Evolutionary conservation across 2,888 invertebrate genomes (phyloP).

Genomic region (Sminthurinus aureus): DNA sequence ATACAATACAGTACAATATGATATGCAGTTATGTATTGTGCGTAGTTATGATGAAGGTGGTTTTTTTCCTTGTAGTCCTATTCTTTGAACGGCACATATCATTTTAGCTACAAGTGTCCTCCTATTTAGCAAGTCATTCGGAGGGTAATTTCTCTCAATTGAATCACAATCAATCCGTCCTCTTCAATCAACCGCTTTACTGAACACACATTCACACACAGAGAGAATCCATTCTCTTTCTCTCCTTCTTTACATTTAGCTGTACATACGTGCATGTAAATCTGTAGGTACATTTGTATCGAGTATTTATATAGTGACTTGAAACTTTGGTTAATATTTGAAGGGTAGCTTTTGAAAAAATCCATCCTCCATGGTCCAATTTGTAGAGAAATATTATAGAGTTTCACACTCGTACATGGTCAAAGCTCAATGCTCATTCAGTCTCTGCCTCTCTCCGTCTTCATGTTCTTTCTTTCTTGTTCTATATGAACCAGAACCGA

Average conservation of each 20-base stretch:
- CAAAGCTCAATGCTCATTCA: no score
- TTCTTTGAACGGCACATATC: constrained; percentile 30
- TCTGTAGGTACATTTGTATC: background rate
- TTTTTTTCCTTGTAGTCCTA: background rate
- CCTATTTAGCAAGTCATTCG: constrained; percentile 45
- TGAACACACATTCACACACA: constrained; percentile 25
- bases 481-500: background rate
- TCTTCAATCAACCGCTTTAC: constrained; percentile 37
- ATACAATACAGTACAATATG: background rate
- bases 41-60: background rate
- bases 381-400: constrained; percentile 15
- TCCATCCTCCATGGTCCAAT: constrained; percentile 23
- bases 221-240: background rate
- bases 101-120: constrained; percentile 45
- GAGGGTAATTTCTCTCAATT: constrained; percentile 33
- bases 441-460: background rate
- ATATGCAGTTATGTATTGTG: background rate
- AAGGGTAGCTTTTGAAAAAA: background rate
- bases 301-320: background rate
- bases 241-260: background rate
- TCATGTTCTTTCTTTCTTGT: no score
- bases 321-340: background rate
- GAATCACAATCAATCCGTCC: constrained; percentile 40
- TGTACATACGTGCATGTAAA: background rate
- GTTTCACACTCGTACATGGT: no score